These are phyloP conservation scores for Montipora capricornis DNA, from an alignment of 64 coral and sea anemone genomes.

Conservation along the genomic window DNA sequence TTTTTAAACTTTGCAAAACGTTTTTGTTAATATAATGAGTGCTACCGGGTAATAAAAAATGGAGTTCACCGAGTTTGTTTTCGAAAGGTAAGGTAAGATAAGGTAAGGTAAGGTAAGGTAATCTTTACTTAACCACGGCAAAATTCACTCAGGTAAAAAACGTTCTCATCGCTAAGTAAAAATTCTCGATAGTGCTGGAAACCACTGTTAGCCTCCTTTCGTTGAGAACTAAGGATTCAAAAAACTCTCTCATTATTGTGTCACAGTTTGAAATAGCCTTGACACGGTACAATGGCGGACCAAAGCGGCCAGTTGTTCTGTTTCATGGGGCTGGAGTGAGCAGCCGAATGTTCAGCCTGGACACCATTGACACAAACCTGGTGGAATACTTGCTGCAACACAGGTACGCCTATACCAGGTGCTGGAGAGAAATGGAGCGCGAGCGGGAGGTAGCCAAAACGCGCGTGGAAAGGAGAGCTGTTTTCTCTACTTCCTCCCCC, in stretches of 20 bases:
- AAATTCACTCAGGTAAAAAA: neutral
- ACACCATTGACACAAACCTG: slow-evolving; percentile 61
- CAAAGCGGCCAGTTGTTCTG: slow-evolving; percentile 55
- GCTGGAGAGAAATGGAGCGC: neutral
- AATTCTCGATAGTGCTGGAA: neutral
- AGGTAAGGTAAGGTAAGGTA: neutral
- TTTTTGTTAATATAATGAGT: no score
- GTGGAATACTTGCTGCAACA: slow-evolving; percentile 55
- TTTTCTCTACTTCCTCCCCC: neutral
- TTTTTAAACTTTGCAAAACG: no score
- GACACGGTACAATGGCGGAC: slow-evolving; percentile 38
- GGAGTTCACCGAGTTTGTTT: no score
- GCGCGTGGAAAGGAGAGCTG: neutral
- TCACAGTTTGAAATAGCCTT: slow-evolving; percentile 47
- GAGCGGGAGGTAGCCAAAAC: slow-evolving; percentile 5
- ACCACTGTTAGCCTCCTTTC: neutral
- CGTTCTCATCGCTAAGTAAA: no score
- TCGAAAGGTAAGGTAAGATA: neutral
- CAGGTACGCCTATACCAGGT: neutral
- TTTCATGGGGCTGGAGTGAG: slow-evolving; percentile 55
- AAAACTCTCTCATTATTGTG: neutral
- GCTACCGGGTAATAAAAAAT: no score
- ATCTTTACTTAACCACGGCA: neutral
- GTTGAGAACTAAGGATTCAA: neutral
- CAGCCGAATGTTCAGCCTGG: slow-evolving; percentile 60